These are phyloP conservation scores for Hymenochirus boettgeri DNA, from an alignment of 2,113 vertebrate genomes.

Conservation along the genomic window DNA sequence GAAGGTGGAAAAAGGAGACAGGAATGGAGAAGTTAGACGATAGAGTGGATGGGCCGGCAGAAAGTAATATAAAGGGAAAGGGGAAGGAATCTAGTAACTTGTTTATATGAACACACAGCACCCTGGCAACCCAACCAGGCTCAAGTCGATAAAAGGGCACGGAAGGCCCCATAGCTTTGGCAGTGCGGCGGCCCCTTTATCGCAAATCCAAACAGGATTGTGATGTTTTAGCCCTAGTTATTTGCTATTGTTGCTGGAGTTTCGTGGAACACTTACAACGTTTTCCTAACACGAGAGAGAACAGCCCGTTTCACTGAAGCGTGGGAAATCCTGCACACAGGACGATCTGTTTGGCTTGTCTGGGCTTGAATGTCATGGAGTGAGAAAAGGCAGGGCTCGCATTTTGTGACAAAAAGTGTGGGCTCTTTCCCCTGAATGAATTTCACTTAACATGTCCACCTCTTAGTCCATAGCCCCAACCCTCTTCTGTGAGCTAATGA, in stretches of 20 bases:
- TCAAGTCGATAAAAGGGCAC: neutral
- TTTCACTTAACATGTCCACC: neutral
- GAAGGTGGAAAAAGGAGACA: no score
- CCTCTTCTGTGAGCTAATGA: no score
- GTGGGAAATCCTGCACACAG: slow-evolving; percentile 39
- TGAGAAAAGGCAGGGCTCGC: slow-evolving; percentile 32
- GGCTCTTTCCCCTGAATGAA: neutral
- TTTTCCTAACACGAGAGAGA: slow-evolving; percentile 56
- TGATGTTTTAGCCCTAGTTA: slow-evolving; percentile 41
- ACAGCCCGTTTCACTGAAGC: slow-evolving; percentile 46
- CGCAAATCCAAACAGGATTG: slow-evolving; percentile 39
- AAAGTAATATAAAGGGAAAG: no score
- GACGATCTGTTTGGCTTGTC: slow-evolving; percentile 44
- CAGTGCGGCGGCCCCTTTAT: slow-evolving; percentile 5
- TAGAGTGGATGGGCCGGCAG: no score
- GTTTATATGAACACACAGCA: no score
- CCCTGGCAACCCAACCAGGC: neutral
- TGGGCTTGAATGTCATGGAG: slow-evolving; percentile 47
- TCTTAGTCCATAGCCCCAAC: neutral
- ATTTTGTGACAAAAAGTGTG: slow-evolving; percentile 4
- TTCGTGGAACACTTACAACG: slow-evolving; percentile 50
- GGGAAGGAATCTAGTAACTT: no score
- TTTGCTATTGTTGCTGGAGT: slow-evolving; percentile 46
- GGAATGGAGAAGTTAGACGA: no score
- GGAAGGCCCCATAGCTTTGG: neutral